Evolutionary conservation across 2,888 invertebrate species (phyloP), one percentile per base, ranked within the genome.

Genomic region (Lasioglossum calceatum): DNA sequence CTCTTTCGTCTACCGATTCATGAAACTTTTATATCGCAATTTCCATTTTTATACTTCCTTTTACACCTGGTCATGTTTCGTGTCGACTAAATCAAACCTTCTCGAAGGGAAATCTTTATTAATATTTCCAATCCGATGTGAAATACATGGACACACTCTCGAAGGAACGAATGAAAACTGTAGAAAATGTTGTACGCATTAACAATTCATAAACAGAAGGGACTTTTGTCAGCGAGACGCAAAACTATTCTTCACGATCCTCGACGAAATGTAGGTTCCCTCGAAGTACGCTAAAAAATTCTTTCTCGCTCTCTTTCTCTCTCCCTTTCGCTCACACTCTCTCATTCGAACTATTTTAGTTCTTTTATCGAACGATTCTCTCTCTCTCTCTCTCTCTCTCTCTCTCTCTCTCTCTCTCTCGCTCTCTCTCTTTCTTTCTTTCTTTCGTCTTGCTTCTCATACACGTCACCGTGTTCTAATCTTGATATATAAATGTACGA

Each of bases 401-500:
- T 61, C 27, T 10, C 58, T 12, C 14, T 27, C 10, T 61, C 61
- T 12, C 14, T 61, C 27, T 27, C 61, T 14, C 27, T 64, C 27
- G n/a, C 32, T 32, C 32, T 32, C 32, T 27, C 27, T 27, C 27
- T 27, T 27, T 16, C 64, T 32, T 16, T 67, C 67, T 70, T 39
- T 70, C 70, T 39, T 39, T 23, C 27, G 42, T 50, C 82, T 44
- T 50, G 77, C 77, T 77, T 83, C 87, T 86, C 77, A 78, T 83
- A 87, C 81, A 91, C 82, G 82, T 90, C 88, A 89, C 90, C 89
- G 91, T 89, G 91, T 90, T 87, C 87, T 91, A 90, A 82, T 58
- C 82, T 89, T 88, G 89, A 90, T 90, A 91, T 88, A 91, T 86
- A 89, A 87, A 89, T 89, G 87, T 92, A 91, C 89, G 91, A 92